Conservation (phyloP, 2,113 vertebrate genomes). For the Donacobius atricapilla region DNA sequence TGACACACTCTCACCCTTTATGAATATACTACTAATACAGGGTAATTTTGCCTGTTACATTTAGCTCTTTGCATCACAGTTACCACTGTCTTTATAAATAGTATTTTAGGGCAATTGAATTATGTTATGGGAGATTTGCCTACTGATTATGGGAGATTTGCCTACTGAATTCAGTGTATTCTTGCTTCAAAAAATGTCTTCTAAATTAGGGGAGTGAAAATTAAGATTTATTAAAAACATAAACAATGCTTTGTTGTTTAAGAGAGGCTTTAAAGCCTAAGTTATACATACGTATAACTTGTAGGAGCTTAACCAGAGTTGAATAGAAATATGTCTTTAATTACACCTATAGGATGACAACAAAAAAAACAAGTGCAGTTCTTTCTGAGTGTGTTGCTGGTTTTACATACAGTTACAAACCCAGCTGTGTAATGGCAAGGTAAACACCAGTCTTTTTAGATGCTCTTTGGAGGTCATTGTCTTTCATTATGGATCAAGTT, state of each 20-base stretch:
- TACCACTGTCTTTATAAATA: not conserved
- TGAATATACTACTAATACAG: not conserved
- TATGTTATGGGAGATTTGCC: not conserved
- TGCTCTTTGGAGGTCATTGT: not conserved
- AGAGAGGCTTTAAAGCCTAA: constrained; percentile 10
- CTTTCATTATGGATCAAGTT: not conserved
- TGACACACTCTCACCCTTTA: not conserved
- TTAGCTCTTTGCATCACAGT: not conserved
- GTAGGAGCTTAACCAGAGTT: constrained; percentile 3
- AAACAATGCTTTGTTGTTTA: constrained; percentile 4
- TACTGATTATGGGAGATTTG: not conserved
- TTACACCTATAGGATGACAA: not conserved
- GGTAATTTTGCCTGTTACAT: not conserved
- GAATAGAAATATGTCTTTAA: constrained; percentile 8
- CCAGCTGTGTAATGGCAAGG: not conserved
- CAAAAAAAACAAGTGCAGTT: not conserved
- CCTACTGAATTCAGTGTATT: not conserved
- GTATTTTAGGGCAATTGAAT: not conserved
- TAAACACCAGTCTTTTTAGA: not conserved
- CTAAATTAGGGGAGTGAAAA: not conserved
- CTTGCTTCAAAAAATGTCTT: not conserved
- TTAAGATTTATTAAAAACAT: not conserved
- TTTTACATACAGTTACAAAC: not conserved
- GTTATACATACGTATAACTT: not conserved
- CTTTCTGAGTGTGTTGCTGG: not conserved